Evolutionary conservation across 2,797 vertebrate genomes (phyloP).

Genomic region (Melanotaenia parkinsoni): DNA sequence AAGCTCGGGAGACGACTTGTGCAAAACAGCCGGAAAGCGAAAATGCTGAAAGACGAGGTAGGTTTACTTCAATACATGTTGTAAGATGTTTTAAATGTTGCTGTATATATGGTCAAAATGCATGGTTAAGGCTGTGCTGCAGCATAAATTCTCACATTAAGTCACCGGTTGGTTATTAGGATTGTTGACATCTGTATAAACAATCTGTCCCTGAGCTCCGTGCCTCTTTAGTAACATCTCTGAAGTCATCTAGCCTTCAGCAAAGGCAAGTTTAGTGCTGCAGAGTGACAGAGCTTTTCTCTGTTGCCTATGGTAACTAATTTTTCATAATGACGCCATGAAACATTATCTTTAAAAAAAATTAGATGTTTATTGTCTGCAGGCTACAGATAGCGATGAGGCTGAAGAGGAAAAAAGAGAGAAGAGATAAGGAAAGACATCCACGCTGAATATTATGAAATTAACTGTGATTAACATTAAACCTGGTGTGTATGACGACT

Average conservation of each 20-base stretch:
- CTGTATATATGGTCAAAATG: conserved; percentile 1
- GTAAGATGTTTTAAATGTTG: not conserved
- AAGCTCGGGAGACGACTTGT: conserved; percentile 97
- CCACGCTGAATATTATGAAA: not conserved
- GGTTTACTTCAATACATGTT: conserved; percentile 35
- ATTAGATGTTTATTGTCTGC: not conserved
- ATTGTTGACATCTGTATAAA: conserved; percentile 19
- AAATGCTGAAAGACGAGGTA: conserved; percentile 95
- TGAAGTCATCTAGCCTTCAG: not conserved
- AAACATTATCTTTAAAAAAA: not conserved
- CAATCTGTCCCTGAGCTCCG: not conserved
- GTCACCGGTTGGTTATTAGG: conserved; percentile 62
- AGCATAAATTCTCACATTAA: not conserved
- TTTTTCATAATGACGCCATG: not conserved
- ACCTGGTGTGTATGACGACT: not conserved
- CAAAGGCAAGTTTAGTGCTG: not conserved
- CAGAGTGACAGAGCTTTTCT: not conserved
- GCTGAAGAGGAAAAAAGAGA: not conserved
- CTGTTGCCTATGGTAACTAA: not conserved
- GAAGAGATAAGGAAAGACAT: not conserved
- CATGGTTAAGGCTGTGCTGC: not conserved
- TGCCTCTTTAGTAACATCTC: not conserved
- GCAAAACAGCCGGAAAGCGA: conserved; percentile 94
- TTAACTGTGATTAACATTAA: not conserved
- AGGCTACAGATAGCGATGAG: not conserved